Percentiles rank a stretch among this genome's conserved stretches.
Evolutionary conservation across 1,140 invertebrate genomes (phyloP).

Genomic region (Listronotus bonariensis): DNA sequence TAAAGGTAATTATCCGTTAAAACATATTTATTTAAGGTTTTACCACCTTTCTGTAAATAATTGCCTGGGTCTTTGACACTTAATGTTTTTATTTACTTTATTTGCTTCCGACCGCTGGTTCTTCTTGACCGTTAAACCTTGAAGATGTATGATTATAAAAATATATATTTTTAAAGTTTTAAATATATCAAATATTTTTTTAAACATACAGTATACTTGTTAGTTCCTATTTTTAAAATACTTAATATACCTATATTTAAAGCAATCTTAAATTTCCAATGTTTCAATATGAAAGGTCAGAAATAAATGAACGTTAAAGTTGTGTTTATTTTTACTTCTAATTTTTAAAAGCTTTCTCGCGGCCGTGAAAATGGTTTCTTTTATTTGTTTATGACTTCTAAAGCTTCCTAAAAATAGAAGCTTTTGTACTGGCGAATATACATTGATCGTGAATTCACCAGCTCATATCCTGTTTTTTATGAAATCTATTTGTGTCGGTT

Average conservation of each 20-base stretch:
- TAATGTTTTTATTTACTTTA: slow-evolving; percentile 7
- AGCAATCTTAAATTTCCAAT: not conserved
- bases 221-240: too few relatives aligned
- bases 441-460: too few relatives aligned
- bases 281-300: not conserved
- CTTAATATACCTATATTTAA: too few relatives aligned
- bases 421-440: too few relatives aligned
- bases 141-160: too few relatives aligned
- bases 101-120: not conserved
- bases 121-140: not conserved
- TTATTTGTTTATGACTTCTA: too few relatives aligned
- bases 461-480: too few relatives aligned
- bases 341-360: not conserved
- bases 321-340: slow-evolving; percentile 4
- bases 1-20: slow-evolving; percentile 9
- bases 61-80: slow-evolving; percentile 10
- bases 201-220: too few relatives aligned
- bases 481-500: too few relatives aligned
- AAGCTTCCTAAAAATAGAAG: too few relatives aligned
- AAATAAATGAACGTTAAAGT: not conserved
- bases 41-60: not conserved
- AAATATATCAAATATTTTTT: too few relatives aligned
- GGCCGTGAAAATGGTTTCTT: slow-evolving; percentile 4
- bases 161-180: too few relatives aligned
- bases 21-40: slow-evolving; percentile 13